Base-by-base conservation (phyloP, 2,113 vertebrate species). In the Notechis scutatus region DNA sequence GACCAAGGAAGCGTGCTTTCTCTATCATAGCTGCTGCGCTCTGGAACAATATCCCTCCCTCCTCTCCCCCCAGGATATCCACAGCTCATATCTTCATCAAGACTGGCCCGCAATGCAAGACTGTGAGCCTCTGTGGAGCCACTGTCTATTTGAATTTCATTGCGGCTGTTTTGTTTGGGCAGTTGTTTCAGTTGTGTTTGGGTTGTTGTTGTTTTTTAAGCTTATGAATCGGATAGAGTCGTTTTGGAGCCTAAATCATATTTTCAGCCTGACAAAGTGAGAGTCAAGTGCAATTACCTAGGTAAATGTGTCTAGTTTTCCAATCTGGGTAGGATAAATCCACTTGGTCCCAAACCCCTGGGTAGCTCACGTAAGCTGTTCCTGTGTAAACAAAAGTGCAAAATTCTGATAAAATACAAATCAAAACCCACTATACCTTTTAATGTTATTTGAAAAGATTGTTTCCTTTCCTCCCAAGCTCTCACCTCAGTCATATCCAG, bases 261-360 rank as follows among this genome's bases (percentile, higher is more conserved):
- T 26, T 50, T 88, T 21, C 29, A 59, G 29, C 69, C 20, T n/a
- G 5, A 34, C 5, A 50, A 2, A 7, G 18, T 47, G 50, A 81
- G 50, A 89, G 42, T 26, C 18, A 10, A 21, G 18, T 26, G 59
- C 29, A 92, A 90, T 95, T 94, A 97, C 98, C 98, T 90, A 98
- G 96, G 42, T 98, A 98, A 92, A 90, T 95, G 86, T 98, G 96
- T 86, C 97, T 95, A 0, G 92, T 96, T 92, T 55, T 95, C 64
- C 45, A 7, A 39, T 96, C 96, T 64, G 96, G 96, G 85, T 96
- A 98, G 57, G 96, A 97, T 52, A 95, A 97, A 26, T 98, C 98
- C 0, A 96, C 88, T 54, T 97, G 96, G 47, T 98, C 98, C 97
- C 97, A 98, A 57, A 90, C 95, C 23, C 96, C 97, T 93, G 97